Base-by-base conservation (phyloP, 2,113 vertebrate genomes). In the Scalopus aquaticus region DNA sequence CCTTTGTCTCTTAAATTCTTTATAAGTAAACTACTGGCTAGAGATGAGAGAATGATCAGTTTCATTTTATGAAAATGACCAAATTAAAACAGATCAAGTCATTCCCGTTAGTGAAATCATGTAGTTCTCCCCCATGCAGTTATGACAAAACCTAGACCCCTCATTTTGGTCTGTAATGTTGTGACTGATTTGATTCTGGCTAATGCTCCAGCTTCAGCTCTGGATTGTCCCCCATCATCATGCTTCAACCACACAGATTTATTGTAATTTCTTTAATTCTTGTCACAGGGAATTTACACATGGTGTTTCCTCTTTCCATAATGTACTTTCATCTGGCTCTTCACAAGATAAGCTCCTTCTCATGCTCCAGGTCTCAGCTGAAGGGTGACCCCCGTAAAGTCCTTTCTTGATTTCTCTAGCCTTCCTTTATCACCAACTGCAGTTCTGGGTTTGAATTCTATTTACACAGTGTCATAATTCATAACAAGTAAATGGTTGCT, bases 1-100 rank as follows among this genome's bases (percentile, higher is more conserved):
- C 65, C 51, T n/a, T 87, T 89, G 20, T 7, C 13, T 67, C 44
- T 87, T 85, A 91, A 96, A 90, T 80, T 79, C 26, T 70, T 87
- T 91, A n/a, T 26, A 83, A 90, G 35, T 86, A 65, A 89, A 87
- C 12, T 28, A 32, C 15, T 65, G 37, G 64, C n/a, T 89, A 54
- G 8, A 83, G 72, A 88, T 83, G 37, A 88, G 39, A 88, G 62
- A 88, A 88, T 62, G 37, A 89, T 85, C 20, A 37, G 37, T 56
- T 95, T 20, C 62, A 35, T 80, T 85, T 78, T 64, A 73, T 84
- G 35, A 84, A 76, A 87, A 51, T 22, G 28, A 24, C 8, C 8
- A 83, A 3, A 82, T 73, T 96, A 79, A 91, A 89, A 70, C 17
- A 73, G 44, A 60, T 76, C 8, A 86, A 83, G 32, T 22, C 58